A percentile compares a stretch with the other conserved stretches of the same genome.
Evolutionary conservation across 2,113 vertebrate species (phyloP).

Genomic region (Tragelaphus imberbis): DNA sequence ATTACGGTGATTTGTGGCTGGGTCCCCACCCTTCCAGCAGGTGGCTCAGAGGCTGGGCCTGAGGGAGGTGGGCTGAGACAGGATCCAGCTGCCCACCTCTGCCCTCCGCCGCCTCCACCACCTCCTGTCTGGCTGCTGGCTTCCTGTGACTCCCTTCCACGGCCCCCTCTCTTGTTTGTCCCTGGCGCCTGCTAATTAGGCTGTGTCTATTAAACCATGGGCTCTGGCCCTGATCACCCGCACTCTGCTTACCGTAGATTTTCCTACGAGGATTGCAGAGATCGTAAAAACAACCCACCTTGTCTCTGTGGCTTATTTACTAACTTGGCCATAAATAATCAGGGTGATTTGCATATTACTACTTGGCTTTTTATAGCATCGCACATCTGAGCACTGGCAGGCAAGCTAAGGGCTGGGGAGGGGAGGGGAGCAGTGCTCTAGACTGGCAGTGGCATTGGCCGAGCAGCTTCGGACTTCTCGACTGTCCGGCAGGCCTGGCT

Average conservation of each 20-base stretch:
- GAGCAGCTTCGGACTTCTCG: background rate
- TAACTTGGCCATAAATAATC: slow-evolving; percentile 69
- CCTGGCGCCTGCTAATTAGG: slow-evolving; percentile 57
- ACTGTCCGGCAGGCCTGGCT: background rate
- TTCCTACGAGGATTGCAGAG: slow-evolving; percentile 38
- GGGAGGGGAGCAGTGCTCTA: background rate
- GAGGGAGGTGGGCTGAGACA: background rate
- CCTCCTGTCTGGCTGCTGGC: background rate
- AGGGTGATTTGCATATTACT: slow-evolving; percentile 60
- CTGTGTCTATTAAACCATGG: slow-evolving; percentile 58
- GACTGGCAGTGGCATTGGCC: background rate
- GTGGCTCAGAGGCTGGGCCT: background rate
- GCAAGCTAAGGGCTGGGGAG: background rate
- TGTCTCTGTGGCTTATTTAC: slow-evolving; percentile 41
- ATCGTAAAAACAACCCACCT: slow-evolving; percentile 64
- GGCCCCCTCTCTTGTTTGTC: background rate
- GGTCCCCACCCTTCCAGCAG: background rate
- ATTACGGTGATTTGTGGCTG: background rate
- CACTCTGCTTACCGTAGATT: background rate
- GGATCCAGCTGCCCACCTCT: background rate
- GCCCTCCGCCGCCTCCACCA: background rate
- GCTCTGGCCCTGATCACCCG: slow-evolving; percentile 14
- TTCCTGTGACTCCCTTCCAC: background rate
- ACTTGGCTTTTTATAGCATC: slow-evolving; percentile 63
- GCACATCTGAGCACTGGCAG: slow-evolving; percentile 26